Percentiles rank a stretch among this genome's conserved stretches.
Conservation (phyloP, 2,113 vertebrate genomes). For the Pomatostomus ruficeps region DNA sequence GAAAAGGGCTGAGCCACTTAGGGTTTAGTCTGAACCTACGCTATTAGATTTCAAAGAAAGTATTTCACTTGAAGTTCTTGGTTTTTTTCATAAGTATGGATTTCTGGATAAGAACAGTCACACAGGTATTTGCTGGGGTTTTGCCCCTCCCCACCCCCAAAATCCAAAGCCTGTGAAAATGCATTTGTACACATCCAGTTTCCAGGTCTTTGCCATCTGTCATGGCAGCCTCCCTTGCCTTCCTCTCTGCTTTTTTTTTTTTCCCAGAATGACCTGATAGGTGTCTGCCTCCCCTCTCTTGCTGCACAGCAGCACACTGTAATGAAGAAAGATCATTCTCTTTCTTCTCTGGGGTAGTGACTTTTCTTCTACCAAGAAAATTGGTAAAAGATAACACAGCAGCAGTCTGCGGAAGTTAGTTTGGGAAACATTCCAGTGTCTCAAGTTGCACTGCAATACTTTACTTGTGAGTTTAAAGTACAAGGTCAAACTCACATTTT, state of each 20-base stretch:
- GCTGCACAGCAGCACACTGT: not conserved
- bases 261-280: not conserved
- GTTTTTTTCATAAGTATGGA: not conserved
- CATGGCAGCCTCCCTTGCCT: not conserved
- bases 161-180: not conserved
- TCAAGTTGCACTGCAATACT: not conserved
- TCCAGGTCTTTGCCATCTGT: not conserved
- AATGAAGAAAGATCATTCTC: not conserved
- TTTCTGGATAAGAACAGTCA: not conserved
- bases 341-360: not conserved
- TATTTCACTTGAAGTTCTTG: not conserved
- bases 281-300: not conserved
- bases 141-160: fast-evolving
- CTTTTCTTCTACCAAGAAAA: not conserved
- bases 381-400: not conserved
- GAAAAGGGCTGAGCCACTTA: not conserved
- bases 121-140: fast-evolving
- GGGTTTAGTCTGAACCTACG: not conserved
- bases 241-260: not conserved
- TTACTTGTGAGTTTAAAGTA: not conserved
- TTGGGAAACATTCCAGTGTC: not conserved
- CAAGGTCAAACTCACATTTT: not conserved
- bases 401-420: not conserved
- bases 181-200: not conserved
- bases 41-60: not conserved